Base-by-base conservation (phyloP, 2,888 invertebrate genomes). In the Ennomos fuscantarius region DNA sequence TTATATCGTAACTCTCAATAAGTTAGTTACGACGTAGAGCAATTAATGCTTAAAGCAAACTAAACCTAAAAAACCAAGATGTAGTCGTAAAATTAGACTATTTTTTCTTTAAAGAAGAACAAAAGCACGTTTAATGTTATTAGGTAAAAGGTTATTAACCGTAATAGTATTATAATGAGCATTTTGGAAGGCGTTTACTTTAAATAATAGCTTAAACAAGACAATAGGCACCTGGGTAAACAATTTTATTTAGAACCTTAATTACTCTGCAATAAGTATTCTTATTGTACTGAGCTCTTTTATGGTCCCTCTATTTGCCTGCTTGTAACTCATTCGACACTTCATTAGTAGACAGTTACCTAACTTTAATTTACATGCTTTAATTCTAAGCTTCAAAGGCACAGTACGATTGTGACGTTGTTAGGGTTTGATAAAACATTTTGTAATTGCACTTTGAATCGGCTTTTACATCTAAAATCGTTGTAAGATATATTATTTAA, bases 221-320 rank as follows among this genome's bases (percentile, higher is more conserved):
- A 48, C 50, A 66, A 69, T 71, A 76, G 73, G 77, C 74, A 73
- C 74, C 62, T 54, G 63, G 65, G 66, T 68, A 44, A 42, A 39
- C 12, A 11, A 39, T 36, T 46, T 11, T 13, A 10, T 32, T 42
- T 36, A 55, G 9, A 40, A 31, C 34, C 8, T 43, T 48, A 55
- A 48, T 24, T 55, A 66, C 43, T 46, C 60, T 54, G 55, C 54
- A 24, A 5, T 52, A 46, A 15, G 32, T 41, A 15, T n/a, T n/a
- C 40, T 9, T 45, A 49, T 15, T 64, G 44, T 73, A 66, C 66
- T 76, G 76, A 76, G 74, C 73, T 76, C 65, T 66, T 59, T 64
- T 67, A 68, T 79, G 79, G 81, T 81, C 81, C 81, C 80, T 63
- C 65, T 74, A 66, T 70, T 24, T 72, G 73, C 73, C 68, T 61